Evolutionary conservation across 2,888 invertebrate species (phyloP).

Genomic region (Pammene aurita): DNA sequence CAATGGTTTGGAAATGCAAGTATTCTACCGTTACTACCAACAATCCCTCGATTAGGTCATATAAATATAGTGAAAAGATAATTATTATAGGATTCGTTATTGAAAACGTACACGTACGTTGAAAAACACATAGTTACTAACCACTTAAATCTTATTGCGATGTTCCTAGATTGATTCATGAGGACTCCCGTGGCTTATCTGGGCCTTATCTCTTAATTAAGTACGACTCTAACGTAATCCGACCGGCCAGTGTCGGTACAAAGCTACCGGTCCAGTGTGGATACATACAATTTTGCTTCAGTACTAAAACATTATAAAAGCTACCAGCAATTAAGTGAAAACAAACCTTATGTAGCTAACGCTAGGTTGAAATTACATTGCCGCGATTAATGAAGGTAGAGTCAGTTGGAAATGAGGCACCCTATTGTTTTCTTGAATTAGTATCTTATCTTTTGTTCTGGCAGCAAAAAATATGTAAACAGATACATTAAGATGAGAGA

Average conservation of each 20-base stretch:
- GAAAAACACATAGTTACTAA: background rate
- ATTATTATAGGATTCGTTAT: no score
- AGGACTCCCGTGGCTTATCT: constrained; percentile 66
- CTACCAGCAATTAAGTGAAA: background rate
- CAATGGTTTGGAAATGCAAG: no score
- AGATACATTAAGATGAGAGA: constrained; percentile 33
- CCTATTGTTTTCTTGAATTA: constrained; percentile 23
- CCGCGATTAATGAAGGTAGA: background rate
- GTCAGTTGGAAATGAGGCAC: background rate
- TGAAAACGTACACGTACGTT: no score
- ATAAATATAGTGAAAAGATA: no score
- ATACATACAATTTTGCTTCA: constrained; percentile 12
- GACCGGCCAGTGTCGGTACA: constrained; percentile 44
- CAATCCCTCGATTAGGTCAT: no score
- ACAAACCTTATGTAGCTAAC: background rate
- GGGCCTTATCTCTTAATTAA: constrained; percentile 69
- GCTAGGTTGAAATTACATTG: background rate
- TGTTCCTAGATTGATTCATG: constrained; percentile 65
- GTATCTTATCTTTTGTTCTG: constrained; percentile 29
- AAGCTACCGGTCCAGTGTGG: constrained; percentile 51
- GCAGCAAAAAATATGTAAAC: constrained; percentile 28
- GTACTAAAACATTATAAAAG: constrained; percentile 3
- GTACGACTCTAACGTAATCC: constrained; percentile 63
- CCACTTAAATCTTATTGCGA: constrained; percentile 56
- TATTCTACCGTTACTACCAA: no score